Percentiles rank a stretch among this genome's conserved stretches.
phyloP scores from a whole-genome alignment of 2,113 vertebrate genomes.

The Corvus hawaiiensis region DNA sequence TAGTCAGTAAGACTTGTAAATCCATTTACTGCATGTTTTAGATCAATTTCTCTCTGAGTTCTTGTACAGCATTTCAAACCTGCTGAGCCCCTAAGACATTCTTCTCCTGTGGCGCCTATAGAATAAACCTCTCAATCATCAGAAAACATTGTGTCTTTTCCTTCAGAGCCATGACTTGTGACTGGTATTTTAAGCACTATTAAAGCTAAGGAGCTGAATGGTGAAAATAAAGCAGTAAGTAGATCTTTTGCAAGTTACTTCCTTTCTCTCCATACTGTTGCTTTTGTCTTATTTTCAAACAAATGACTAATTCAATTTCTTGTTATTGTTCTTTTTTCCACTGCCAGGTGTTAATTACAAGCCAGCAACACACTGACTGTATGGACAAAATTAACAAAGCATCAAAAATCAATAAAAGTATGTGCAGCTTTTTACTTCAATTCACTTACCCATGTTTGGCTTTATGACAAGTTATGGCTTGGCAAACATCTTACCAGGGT shows the following conservation, averaged over 20 bases:
- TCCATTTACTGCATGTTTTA: constrained; percentile 18
- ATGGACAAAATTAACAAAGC: background rate
- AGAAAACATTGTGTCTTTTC: background rate
- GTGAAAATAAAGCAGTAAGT: background rate
- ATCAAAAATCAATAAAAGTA: background rate
- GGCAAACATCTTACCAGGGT: background rate
- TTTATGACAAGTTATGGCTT: background rate
- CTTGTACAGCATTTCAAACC: background rate
- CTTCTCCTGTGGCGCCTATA: background rate
- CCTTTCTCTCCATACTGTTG: background rate
- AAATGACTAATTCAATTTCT: background rate
- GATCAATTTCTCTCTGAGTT: constrained; percentile 11
- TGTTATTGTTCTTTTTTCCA: background rate
- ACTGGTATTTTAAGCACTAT: background rate
- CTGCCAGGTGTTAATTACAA: background rate
- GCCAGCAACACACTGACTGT: background rate
- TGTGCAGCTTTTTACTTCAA: background rate
- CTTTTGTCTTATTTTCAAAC: background rate
- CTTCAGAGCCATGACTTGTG: background rate
- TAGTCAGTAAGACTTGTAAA: constrained; percentile 9
- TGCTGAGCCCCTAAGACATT: background rate
- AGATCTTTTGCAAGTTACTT: background rate
- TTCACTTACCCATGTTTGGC: background rate
- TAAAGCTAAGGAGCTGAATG: background rate
- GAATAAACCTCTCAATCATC: background rate